These are phyloP conservation scores for Ochropacha duplaris DNA, from an alignment of 2,888 invertebrate species.

Conservation along the genomic window DNA sequence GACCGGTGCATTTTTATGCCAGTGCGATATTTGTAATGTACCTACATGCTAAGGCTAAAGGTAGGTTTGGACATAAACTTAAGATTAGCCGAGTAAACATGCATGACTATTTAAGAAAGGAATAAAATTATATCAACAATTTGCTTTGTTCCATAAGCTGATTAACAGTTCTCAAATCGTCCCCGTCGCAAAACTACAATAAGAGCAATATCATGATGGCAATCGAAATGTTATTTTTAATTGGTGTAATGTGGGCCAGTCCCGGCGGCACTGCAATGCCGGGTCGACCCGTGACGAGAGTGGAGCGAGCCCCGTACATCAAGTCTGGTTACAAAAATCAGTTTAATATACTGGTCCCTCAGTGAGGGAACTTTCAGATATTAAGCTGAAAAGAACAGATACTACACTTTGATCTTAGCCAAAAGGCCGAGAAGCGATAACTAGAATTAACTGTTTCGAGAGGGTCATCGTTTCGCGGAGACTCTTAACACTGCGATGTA, in stretches of 20 bases:
- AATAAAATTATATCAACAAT: no score
- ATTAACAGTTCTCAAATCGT: no score
- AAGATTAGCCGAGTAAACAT: no score
- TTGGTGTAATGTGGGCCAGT: slow-evolving; percentile 18
- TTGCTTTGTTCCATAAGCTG: no score
- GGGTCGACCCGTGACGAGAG: slow-evolving; percentile 31
- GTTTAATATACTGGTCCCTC: slow-evolving; percentile 32
- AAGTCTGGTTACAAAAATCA: slow-evolving; percentile 24
- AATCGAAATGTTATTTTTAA: neutral
- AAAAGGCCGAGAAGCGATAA: slow-evolving; percentile 26
- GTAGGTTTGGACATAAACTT: no score
- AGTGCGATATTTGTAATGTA: no score
- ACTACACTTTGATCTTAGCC: slow-evolving; percentile 26
- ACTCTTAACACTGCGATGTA: slow-evolving; percentile 22
- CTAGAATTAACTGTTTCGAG: fast-evolving
- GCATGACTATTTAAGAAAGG: no score
- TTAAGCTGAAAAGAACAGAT: slow-evolving; percentile 24
- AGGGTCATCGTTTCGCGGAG: slow-evolving; percentile 10
- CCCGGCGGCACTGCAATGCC: slow-evolving; percentile 31
- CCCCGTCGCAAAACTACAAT: no score
- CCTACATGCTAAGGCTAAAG: no score
- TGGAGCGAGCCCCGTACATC: slow-evolving; percentile 32
- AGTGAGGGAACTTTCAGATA: slow-evolving; percentile 26
- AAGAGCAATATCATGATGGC: no score
- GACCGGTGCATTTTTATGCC: no score